Evolutionary conservation across 2,888 invertebrate genomes (phyloP), one percentile per base, ranked within the genome.

Genomic region (Linhomoeus sp.): DNA sequence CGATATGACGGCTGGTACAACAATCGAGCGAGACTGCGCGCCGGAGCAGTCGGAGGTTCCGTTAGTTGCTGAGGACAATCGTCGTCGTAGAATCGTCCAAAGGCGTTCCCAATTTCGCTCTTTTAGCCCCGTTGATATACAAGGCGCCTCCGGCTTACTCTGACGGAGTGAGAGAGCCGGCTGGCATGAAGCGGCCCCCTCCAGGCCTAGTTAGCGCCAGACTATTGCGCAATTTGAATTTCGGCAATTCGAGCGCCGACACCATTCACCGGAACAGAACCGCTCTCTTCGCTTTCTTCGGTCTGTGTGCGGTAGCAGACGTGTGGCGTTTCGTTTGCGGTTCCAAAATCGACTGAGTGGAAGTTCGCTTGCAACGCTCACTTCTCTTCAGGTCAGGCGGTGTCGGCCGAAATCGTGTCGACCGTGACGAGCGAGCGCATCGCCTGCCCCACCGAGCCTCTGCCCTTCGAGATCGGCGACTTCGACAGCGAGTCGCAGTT

Each of bases 371-470:
- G n/a, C n/a, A n/a, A n/a, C n/a, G n/a, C n/a, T 17, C 20, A 15
- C 17, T 5, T 19, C 12, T 5, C 20, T 48, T 46, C 51, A 75
- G 74, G 75, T 40, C 75, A 76, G 60, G 75, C 76, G 62, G 70
- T 76, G 1, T 74, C 75, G 15, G 75, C 76, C 56, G 76, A 76
- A 65, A 71, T 76, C 49, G 57, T 76, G 40, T 53, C 67, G 74
- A n/a, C 73, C 73, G 17, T 76, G 75, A 63, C 75, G 75, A 12
- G 72, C 73, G 0, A 75, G 55, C 75, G 75, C 55, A 71, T 76
- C 42, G 53, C 62, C 2, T 70, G 76, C 42, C 73, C 74, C 14
- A n/a, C 2, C 52, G 64, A 43, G 57, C 59, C 23, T 72, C 74
- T 56, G 53, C 51, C 17, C 70, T 66, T 49, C 57, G 58, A 33